phyloP scores from a whole-genome alignment of 2,888 invertebrate species.

The Diplazon laetatorius region DNA sequence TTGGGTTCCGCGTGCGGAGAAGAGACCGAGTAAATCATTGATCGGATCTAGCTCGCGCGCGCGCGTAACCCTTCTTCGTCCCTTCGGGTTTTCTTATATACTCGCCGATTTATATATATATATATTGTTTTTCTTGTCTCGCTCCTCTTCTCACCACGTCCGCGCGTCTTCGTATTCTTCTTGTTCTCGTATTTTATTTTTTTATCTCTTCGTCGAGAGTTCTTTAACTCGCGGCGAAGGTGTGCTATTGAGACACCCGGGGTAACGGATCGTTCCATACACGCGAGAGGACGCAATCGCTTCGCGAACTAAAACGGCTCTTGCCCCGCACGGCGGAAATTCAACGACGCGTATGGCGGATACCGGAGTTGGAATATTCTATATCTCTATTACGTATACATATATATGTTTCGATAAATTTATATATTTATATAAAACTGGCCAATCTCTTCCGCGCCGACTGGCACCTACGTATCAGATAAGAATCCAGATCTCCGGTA shows the following conservation, averaged over 20 bases:
- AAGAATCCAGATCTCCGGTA: conserved; percentile 45
- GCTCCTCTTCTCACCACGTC: conserved; percentile 19
- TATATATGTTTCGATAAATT: conserved; percentile 35
- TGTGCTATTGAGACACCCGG: conserved; percentile 74
- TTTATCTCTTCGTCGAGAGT: conserved; percentile 50
- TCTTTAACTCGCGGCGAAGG: conserved; percentile 56
- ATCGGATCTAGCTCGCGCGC: conserved; percentile 69
- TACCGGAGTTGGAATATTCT: conserved; percentile 19
- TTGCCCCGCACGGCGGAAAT: conserved; percentile 17
- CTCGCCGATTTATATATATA: neutral
- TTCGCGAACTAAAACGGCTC: conserved; percentile 38
- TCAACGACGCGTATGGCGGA: conserved; percentile 26
- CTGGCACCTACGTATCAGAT: conserved; percentile 64
- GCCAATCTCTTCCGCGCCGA: conserved; percentile 21
- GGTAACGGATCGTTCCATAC: conserved; percentile 75
- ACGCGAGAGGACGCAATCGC: conserved; percentile 67
- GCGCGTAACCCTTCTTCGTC: conserved; percentile 51
- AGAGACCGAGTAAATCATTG: conserved; percentile 69
- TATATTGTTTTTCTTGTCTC: neutral
- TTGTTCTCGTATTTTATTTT: conserved; percentile 24
- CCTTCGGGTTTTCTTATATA: conserved; percentile 48
- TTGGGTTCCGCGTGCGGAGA: conserved; percentile 16
- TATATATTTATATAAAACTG: conserved; percentile 23
- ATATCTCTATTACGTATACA: neutral
- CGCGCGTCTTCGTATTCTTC: conserved; percentile 13